Percentiles rank a stretch among this genome's conserved stretches.
Evolutionary conservation across 1,140 invertebrate species (phyloP).

Genomic region (Pollicipes pollicipes): DNA sequence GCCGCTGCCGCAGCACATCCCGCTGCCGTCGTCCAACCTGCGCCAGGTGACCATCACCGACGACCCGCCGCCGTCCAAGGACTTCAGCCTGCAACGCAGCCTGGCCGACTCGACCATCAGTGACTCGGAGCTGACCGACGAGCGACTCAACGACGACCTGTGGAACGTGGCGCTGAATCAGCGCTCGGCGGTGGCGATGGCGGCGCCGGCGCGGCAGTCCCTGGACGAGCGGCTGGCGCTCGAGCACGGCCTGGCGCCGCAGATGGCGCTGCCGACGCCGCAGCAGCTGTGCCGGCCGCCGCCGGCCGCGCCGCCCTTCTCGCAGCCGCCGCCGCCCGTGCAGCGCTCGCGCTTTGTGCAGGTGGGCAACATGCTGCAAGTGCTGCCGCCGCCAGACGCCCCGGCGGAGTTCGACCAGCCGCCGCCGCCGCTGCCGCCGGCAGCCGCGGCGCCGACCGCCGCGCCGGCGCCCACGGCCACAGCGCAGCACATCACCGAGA

Average conservation of each 20-base stretch:
- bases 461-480: too few relatives aligned
- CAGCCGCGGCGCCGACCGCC: too few relatives aligned
- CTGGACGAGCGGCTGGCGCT: slow-evolving; percentile 28
- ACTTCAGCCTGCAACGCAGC: slow-evolving; percentile 24
- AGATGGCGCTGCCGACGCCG: slow-evolving; percentile 17
- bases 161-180: slow-evolving; percentile 11
- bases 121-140: slow-evolving; percentile 27
- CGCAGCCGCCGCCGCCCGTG: too few relatives aligned
- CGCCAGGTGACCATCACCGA: slow-evolving; percentile 9
- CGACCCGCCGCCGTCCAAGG: slow-evolving; percentile 6
- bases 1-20: neutral
- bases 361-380: slow-evolving; percentile 39
- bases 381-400: slow-evolving; percentile 25
- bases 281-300: too few relatives aligned
- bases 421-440: too few relatives aligned
- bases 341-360: slow-evolving; percentile 21
- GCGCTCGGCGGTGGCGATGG: slow-evolving; percentile 8
- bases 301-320: slow-evolving; percentile 13
- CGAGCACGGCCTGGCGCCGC: slow-evolving; percentile 24
- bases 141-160: slow-evolving; percentile 12
- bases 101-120: slow-evolving; percentile 33
- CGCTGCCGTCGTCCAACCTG: slow-evolving; percentile 6
- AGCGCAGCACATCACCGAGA: too few relatives aligned
- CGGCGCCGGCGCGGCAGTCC: slow-evolving; percentile 21
- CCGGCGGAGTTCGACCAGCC: too few relatives aligned